These are phyloP conservation scores for Cataglyphis albicans DNA, from an alignment of 2,888 invertebrate genomes.

Conservation along the genomic window DNA sequence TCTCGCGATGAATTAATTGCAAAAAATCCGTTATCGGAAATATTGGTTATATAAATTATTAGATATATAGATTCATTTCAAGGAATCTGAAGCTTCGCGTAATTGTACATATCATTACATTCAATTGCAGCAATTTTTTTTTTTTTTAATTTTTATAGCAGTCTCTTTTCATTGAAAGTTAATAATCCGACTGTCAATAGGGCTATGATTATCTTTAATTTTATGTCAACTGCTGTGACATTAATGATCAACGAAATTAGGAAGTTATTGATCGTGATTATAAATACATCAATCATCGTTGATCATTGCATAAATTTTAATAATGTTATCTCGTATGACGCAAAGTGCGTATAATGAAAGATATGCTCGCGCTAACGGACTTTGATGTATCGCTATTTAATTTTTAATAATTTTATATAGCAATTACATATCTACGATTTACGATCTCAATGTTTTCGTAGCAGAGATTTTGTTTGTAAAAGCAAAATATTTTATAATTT, in stretches of 20 bases:
- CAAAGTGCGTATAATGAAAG: not conserved
- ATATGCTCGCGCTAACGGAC: not conserved
- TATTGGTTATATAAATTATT: not conserved
- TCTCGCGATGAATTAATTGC: constrained; percentile 9
- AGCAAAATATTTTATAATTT: constrained; percentile 28
- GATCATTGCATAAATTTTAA: constrained; percentile 25
- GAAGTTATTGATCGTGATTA: not conserved
- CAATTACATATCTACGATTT: constrained; percentile 4
- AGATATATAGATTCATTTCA: not conserved
- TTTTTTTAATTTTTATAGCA: not conserved
- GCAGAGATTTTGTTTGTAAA: not conserved
- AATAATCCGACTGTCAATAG: not conserved
- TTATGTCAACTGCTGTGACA: not conserved
- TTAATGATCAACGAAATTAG: not conserved
- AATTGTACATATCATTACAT: not conserved
- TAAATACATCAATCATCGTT: constrained; percentile 15
- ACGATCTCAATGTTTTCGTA: not conserved
- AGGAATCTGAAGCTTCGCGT: not conserved
- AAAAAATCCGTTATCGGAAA: not conserved
- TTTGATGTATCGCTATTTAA: not conserved
- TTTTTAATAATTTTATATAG: constrained; percentile 30
- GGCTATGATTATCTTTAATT: not conserved
- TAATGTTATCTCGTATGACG: not conserved
- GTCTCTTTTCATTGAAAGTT: not conserved
- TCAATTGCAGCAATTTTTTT: not conserved